Evolutionary conservation across 1,140 invertebrate genomes (phyloP).

Genomic region (Chlorops oryzae): DNA sequence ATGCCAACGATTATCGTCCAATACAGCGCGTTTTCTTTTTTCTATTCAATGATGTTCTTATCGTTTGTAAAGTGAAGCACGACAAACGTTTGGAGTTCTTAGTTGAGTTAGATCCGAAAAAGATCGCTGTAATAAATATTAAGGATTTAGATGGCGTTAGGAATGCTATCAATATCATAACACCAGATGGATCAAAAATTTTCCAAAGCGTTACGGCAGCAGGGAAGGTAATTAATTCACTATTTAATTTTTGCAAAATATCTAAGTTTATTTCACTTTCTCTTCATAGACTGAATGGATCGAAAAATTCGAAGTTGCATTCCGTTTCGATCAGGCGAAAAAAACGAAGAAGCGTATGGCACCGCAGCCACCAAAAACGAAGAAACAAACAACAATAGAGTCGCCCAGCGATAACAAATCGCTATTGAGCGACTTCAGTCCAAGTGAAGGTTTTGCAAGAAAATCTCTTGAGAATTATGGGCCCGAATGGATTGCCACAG

Average conservation of each 20-base stretch:
- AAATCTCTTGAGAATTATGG: constrained; percentile 54
- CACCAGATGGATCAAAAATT: constrained; percentile 87
- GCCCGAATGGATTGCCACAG: constrained; percentile 87
- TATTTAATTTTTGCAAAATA: not conserved
- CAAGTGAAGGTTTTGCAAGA: constrained; percentile 45
- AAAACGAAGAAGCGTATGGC: constrained; percentile 33
- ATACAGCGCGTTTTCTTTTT: constrained; percentile 87
- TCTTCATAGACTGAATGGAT: constrained; percentile 81
- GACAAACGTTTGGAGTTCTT: constrained; percentile 77
- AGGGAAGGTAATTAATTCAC: constrained; percentile 62
- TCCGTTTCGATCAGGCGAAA: constrained; percentile 71
- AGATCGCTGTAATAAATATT: constrained; percentile 91
- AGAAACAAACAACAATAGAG: constrained; percentile 51
- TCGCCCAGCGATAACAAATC: constrained; percentile 18
- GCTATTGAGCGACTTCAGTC: constrained; percentile 46
- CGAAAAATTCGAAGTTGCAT: constrained; percentile 86
- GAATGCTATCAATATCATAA: constrained; percentile 88
- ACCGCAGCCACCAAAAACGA: constrained; percentile 55
- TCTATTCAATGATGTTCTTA: constrained; percentile 81
- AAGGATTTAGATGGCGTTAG: constrained; percentile 84
- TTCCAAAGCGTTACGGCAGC: constrained; percentile 84
- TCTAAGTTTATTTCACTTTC: no score
- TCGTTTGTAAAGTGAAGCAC: constrained; percentile 57
- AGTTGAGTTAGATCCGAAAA: constrained; percentile 83
- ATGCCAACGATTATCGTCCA: constrained; percentile 76